Percentiles rank a stretch among this genome's conserved stretches.
Evolutionary conservation across 2,113 vertebrate species (phyloP).

Genomic region (Trachemys scripta): DNA sequence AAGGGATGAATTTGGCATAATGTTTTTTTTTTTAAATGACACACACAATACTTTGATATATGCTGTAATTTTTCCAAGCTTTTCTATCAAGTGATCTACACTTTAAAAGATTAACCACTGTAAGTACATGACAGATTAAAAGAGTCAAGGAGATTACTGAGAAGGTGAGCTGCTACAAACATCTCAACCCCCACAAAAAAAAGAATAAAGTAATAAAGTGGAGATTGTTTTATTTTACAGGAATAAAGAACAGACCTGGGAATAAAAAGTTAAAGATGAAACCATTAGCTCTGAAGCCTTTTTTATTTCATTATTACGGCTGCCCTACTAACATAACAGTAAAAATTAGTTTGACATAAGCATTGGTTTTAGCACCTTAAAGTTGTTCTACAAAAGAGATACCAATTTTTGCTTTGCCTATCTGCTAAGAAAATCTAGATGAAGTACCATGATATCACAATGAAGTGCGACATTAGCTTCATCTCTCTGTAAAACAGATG

Average conservation of each 20-base stretch:
- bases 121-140: constrained; percentile 27
- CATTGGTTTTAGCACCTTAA: background rate
- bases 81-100: constrained; percentile 7
- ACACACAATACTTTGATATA: background rate
- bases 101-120: constrained; percentile 11
- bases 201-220: background rate
- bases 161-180: constrained; percentile 20
- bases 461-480: background rate
- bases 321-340: background rate
- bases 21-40: background rate
- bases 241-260: background rate
- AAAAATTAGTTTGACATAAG: background rate
- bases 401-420: background rate
- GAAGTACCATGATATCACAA: background rate
- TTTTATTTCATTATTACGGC: background rate
- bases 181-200: background rate
- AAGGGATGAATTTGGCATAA: background rate
- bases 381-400: background rate
- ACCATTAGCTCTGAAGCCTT: background rate
- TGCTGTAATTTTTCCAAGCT: constrained; percentile 15
- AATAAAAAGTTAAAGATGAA: background rate
- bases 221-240: background rate
- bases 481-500: background rate
- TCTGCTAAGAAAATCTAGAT: background rate
- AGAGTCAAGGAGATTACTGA: constrained; percentile 32